Conservation (phyloP, 2,888 invertebrate species). For the Conchocele bisecta region DNA sequence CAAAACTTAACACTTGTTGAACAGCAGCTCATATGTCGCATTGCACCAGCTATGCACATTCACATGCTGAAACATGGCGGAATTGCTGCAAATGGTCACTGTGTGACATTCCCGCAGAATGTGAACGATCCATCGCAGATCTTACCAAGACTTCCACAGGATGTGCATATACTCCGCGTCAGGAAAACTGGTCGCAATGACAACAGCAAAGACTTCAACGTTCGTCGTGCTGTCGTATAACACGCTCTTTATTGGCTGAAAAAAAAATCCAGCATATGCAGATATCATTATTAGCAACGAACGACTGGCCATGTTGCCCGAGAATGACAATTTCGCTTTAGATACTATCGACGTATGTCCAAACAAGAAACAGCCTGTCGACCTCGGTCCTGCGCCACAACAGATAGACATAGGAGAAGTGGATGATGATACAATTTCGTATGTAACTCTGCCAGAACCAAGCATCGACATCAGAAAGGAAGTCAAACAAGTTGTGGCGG, state of each 20-base stretch:
- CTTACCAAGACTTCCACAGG: conserved; percentile 34
- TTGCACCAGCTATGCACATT: conserved; percentile 41
- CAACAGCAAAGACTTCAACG: conserved; percentile 34
- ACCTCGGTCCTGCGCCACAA: conserved; percentile 41
- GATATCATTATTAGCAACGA: conserved; percentile 39
- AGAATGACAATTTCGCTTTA: conserved; percentile 19
- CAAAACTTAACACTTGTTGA: conserved; percentile 29
- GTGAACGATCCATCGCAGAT: conserved; percentile 40
- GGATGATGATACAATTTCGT: conserved; percentile 20
- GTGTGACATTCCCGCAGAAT: conserved; percentile 46
- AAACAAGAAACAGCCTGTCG: not conserved
- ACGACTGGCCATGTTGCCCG: conserved; percentile 23
- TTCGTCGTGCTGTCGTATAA: conserved; percentile 37
- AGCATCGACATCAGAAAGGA: conserved; percentile 4
- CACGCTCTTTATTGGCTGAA: conserved; percentile 47
- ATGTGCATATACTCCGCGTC: conserved; percentile 46
- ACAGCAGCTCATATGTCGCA: conserved; percentile 43
- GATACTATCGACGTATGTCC: conserved; percentile 8
- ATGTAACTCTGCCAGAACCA: conserved; percentile 24
- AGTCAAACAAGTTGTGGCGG: conserved; percentile 11
- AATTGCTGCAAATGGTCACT: conserved; percentile 42
- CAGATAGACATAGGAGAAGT: conserved; percentile 28
- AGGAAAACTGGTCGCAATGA: conserved; percentile 43
- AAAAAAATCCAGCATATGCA: conserved; percentile 40
- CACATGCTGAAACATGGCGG: conserved; percentile 47